Evolutionary conservation across 2,888 invertebrate species (phyloP).

Genomic region (Drosophila meridionalis): DNA sequence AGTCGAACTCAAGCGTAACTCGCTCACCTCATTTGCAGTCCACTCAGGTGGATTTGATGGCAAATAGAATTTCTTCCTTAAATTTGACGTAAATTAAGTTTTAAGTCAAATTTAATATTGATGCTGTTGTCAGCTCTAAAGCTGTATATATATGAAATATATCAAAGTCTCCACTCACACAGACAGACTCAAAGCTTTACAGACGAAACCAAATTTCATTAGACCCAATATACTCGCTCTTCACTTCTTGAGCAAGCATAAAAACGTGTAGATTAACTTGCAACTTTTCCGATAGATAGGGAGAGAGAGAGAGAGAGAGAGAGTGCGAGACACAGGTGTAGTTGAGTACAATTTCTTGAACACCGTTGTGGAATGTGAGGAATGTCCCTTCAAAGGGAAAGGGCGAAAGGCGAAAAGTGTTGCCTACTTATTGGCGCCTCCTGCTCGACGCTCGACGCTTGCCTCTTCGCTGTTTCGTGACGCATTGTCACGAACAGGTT

Average conservation of each 20-base stretch:
- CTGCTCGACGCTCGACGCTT: neutral
- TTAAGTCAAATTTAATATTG: neutral
- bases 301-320: neutral
- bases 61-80: neutral
- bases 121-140: too few species aligned
- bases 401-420: conserved; percentile 26
- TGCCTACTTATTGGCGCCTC: conserved; percentile 65
- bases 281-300: neutral
- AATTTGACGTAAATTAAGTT: neutral
- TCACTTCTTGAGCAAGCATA: neutral
- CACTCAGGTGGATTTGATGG: neutral
- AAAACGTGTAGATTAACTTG: neutral
- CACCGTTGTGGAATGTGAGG: conserved; percentile 20
- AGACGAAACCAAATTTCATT: neutral
- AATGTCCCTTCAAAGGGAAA: conserved; percentile 14
- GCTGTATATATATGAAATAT: neutral
- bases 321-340: neutral
- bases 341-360: conserved; percentile 5
- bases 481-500: conserved; percentile 70
- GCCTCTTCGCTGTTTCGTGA: conserved; percentile 15
- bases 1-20: neutral
- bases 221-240: neutral
- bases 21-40: neutral
- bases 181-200: neutral
- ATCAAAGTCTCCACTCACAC: neutral